Evolutionary conservation across 2,113 vertebrate species (phyloP).

Genomic region (Perognathus longimembris): DNA sequence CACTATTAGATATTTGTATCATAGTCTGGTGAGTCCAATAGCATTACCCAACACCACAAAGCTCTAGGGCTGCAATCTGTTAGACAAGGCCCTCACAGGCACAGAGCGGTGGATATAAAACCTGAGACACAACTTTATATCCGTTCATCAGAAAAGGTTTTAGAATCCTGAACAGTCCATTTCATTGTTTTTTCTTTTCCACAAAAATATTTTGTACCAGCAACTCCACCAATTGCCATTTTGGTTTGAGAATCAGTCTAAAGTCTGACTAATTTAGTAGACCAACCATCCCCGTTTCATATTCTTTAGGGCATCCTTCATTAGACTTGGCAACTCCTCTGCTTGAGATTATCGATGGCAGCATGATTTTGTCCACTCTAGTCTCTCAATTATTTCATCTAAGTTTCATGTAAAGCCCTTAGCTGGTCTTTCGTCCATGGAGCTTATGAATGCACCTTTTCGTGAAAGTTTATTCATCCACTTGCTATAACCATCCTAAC

Average conservation of each 20-base stretch:
- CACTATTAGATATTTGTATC: background rate
- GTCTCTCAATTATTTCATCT: conserved; percentile 5
- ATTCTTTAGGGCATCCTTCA: background rate
- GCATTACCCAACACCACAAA: background rate
- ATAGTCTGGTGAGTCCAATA: background rate
- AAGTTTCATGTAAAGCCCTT: background rate
- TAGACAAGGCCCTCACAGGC: background rate
- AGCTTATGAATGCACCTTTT: background rate
- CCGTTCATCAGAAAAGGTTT: background rate
- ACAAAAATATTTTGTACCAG: background rate
- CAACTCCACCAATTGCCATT: background rate
- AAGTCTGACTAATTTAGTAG: background rate
- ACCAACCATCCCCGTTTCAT: too few species aligned
- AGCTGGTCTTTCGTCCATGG: background rate
- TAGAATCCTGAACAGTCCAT: background rate
- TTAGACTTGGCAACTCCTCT: background rate
- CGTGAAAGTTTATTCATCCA: background rate
- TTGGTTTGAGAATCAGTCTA: background rate
- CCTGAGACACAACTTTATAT: background rate
- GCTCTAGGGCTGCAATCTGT: background rate
- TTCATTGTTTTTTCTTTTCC: background rate
- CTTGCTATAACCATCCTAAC: background rate
- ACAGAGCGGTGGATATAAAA: background rate
- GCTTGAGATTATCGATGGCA: background rate
- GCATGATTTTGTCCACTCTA: background rate